A percentile compares a stretch with the other conserved stretches of the same genome.
These are phyloP conservation scores for Pantherophis guttatus DNA, from an alignment of 2,113 vertebrate genomes.

Conservation along the genomic window DNA sequence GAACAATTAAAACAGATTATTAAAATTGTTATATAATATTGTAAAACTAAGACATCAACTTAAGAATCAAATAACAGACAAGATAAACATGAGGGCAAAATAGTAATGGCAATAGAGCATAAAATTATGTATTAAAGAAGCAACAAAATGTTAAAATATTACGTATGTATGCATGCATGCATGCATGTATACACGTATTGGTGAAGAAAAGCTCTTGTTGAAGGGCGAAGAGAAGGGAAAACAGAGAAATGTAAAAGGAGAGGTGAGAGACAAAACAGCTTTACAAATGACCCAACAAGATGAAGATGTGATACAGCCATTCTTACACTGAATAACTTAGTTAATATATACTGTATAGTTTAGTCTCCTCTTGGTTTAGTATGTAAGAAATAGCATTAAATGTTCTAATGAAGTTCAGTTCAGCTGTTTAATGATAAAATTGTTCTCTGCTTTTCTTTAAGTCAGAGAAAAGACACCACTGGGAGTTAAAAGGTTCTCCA, in stretches of 20 bases:
- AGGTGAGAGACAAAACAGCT: not conserved
- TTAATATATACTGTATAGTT: not conserved
- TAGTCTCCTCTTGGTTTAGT: not conserved
- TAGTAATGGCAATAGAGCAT: not conserved
- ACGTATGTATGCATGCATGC: not conserved
- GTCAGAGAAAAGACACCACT: not conserved
- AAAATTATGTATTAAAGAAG: not conserved
- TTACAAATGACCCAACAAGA: not conserved
- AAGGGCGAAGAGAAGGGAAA: not conserved
- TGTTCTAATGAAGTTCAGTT: not conserved
- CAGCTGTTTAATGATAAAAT: not conserved
- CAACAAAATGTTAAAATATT: not conserved
- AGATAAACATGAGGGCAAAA: not conserved
- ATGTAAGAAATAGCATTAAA: not conserved
- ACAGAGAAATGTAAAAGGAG: not conserved
- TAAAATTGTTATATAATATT: not conserved
- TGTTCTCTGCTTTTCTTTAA: not conserved
- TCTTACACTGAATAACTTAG: not conserved
- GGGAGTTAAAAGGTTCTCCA: not conserved
- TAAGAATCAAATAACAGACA: not conserved
- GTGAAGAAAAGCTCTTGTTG: not conserved
- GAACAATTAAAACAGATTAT: not conserved
- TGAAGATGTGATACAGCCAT: not conserved
- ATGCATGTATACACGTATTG: not conserved
- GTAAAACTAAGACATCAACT: not conserved